phyloP scores from a whole-genome alignment of 2,113 vertebrate genomes.

The Pterocles burchelli region DNA sequence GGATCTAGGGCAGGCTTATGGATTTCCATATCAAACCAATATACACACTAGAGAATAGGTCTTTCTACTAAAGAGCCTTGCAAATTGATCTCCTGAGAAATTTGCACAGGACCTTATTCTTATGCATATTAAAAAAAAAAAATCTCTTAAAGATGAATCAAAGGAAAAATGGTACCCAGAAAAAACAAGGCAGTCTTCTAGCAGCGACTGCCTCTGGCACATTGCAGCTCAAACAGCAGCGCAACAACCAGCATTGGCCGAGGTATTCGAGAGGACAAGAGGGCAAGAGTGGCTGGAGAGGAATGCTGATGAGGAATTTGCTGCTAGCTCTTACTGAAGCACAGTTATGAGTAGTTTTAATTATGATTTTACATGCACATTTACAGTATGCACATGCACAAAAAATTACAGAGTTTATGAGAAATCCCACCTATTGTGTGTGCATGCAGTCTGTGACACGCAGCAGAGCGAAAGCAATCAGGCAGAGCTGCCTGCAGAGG shows the following conservation, averaged over 20 bases:
- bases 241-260: background rate
- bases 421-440: background rate
- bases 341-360: background rate
- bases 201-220: conserved; percentile 42
- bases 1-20: conserved; percentile 49
- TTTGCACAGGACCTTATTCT: conserved; percentile 53
- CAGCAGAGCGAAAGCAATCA: background rate
- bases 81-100: conserved; percentile 75
- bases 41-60: conserved; percentile 60
- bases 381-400: background rate
- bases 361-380: background rate
- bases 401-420: background rate
- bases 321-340: background rate
- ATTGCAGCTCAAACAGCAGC: background rate
- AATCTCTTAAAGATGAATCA: conserved; percentile 57
- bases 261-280: background rate
- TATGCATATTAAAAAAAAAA: conserved; percentile 9
- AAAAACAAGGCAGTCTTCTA: conserved; percentile 20
- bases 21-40: conserved; percentile 75
- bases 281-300: background rate
- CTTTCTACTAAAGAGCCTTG: conserved; percentile 63
- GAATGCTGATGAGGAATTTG: background rate
- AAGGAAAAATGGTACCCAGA: conserved; percentile 47
- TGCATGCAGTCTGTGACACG: background rate
- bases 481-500: background rate